phyloP scores from a whole-genome alignment of 2,113 vertebrate genomes.

The Taxidea taxus region DNA sequence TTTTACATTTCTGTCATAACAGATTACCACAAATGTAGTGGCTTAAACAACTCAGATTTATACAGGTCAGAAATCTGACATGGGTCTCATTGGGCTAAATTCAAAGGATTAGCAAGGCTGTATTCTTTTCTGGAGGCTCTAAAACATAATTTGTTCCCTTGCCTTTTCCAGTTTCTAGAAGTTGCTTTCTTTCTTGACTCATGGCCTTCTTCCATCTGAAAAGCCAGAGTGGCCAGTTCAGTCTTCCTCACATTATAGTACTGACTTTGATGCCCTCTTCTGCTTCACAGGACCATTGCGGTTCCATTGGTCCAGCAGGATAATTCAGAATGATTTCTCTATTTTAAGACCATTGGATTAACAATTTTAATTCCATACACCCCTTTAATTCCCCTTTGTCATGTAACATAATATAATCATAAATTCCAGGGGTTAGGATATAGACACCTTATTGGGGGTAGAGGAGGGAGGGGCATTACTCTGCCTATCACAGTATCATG shows the following conservation, averaged over 20 bases:
- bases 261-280: background rate
- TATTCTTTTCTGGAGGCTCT: background rate
- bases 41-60: background rate
- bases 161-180: background rate
- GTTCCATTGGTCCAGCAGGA: background rate
- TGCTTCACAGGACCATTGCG: background rate
- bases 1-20: background rate
- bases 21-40: background rate
- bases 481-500: background rate
- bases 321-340: background rate
- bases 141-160: background rate
- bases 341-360: background rate
- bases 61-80: background rate
- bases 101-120: background rate
- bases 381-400: background rate
- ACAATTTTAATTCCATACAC: background rate
- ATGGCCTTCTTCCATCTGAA: background rate
- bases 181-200: background rate
- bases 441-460: background rate
- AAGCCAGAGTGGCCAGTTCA: background rate
- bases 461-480: background rate
- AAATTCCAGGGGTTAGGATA: background rate
- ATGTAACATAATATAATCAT: background rate
- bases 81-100: background rate
- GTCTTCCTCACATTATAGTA: background rate